Evolutionary conservation across 92 coral and sea anemone species (phyloP).

Genomic region (Anthopleura xanthogrammica): DNA sequence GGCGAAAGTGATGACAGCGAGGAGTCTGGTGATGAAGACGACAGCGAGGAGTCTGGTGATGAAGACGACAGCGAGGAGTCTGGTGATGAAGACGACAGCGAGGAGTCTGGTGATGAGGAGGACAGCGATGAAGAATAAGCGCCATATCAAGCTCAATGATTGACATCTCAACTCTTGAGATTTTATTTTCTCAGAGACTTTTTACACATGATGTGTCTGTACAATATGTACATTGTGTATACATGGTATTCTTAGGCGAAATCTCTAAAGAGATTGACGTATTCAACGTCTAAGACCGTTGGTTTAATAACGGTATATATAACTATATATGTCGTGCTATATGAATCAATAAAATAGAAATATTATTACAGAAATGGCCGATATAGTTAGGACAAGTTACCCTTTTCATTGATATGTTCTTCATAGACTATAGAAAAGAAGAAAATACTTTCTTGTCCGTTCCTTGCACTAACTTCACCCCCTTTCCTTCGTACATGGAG

Average conservation of each 20-base stretch:
- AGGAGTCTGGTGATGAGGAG: conserved; percentile 31
- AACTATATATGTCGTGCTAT: background rate
- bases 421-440: too few species aligned
- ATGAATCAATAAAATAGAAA: background rate
- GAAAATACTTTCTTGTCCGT: too few species aligned
- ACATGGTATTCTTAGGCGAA: too few species aligned
- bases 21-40: conserved; percentile 19
- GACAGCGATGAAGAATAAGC: conserved; percentile 24
- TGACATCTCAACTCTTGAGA: conserved; percentile 24
- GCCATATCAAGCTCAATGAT: background rate
- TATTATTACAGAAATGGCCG: background rate
- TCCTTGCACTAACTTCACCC: too few species aligned
- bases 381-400: too few species aligned
- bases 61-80: conserved; percentile 22
- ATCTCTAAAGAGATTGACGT: too few species aligned
- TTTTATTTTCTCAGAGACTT: conserved; percentile 34
- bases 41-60: conserved; percentile 23
- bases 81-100: conserved; percentile 15
- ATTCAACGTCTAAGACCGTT: conserved; percentile 19
- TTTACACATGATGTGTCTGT: conserved; percentile 12
- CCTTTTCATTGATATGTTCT: too few species aligned
- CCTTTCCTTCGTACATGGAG: too few species aligned
- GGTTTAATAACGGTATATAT: conserved; percentile 16
- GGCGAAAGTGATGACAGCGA: conserved; percentile 22
- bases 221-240: conserved; percentile 12